Evolutionary conservation across 2,113 vertebrate species (phyloP), one percentile per base, ranked within the genome.

Genomic region (Pseudorectes ferrugineus): DNA sequence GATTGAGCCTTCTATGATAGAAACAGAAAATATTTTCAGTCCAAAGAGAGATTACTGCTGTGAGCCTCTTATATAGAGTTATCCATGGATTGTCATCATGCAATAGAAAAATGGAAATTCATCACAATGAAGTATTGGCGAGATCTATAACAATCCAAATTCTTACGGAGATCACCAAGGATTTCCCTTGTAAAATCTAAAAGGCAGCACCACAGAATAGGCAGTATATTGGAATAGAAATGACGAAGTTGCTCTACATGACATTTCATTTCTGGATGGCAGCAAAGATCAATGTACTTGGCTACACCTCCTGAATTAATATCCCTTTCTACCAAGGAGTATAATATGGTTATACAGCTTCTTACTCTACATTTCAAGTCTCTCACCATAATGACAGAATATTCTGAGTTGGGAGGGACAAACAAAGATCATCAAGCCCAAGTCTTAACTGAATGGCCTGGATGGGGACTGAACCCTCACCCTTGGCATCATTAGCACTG

Each of bases 201-300:
- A 86, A 93, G 65, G 67, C 54, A 73, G 14, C 61, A 76, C 83
- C 66, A 71, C 46, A n/a, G 52, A 72, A 70, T 22, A 92, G 26
- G 26, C 17, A 25, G 46, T 77, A 20, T 63, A 38, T 66, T 59
- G 66, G 78, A 96, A 97, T 67, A 97, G 48, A 66, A 97, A 82
- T 85, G 82, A 94, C 48, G 0, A 93, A 93, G 73, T 86, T 96
- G 74, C 61, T 97, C 13, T 88, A 95, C 79, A 85, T 88, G 86
- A 88, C 93, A 96, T 97, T 97, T 97, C 87, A 91, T 94, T 97
- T 97, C 95, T 96, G 62, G 52, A 67, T 92, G 73, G 79, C 88
- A 96, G 78, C 54, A 89, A 97, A 98, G 93, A 97, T 97, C 97
- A 97, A 93, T 97, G 91, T 82, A 85, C 67, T 97, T 96, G 83